Evolutionary conservation across 2,888 invertebrate species (phyloP), one percentile per base, ranked within the genome.

Genomic region (Anticlea derivata): DNA sequence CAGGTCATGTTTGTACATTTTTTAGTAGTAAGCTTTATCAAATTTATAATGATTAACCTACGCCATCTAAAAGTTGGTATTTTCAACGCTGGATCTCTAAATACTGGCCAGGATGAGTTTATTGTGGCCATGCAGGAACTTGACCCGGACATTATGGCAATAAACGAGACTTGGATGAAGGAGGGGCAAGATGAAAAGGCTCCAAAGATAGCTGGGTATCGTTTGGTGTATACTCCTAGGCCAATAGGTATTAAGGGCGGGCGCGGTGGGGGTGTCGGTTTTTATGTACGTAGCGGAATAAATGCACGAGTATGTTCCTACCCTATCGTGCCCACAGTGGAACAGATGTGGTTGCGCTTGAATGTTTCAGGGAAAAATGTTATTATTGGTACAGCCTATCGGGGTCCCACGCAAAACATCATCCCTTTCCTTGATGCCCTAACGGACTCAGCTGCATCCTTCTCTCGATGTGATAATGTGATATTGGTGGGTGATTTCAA

Each of bases 61-160:
- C n/a, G n/a, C 20, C 20, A 34, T 17, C 0, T 34, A 1, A 34
- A 34, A 34, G 34, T 34, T 34, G 34, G 34, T 22, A 6, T 35
- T 5, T 35, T 35, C 7, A 22, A 35, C 4, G 1, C 35, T 3
- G 35, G 35, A 1, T 34, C 34, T 1, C 12, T 34, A 3, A 34
- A 34, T 10, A 34, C 34, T 34, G 34, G 34, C 5, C 34, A 34
- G 10, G 34, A 34, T 20, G 34, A 34, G 22, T 34, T 34, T 22
- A 8, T n/a, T 8, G 20, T 8, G 4, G 34, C 34, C 8, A 6
- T 34, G 6, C 20, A n/a, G 10, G 34, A 20, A 10, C 34, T 31
- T 0, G 3, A 12, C 6, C 31, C 31, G 2, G 31, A 31, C n/a
- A 31, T 31, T 7, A 2, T 31, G n/a, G 31, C 31, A 31, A 5